phyloP scores from a whole-genome alignment of 1,140 invertebrate genomes.

The Bombus affinis region DNA sequence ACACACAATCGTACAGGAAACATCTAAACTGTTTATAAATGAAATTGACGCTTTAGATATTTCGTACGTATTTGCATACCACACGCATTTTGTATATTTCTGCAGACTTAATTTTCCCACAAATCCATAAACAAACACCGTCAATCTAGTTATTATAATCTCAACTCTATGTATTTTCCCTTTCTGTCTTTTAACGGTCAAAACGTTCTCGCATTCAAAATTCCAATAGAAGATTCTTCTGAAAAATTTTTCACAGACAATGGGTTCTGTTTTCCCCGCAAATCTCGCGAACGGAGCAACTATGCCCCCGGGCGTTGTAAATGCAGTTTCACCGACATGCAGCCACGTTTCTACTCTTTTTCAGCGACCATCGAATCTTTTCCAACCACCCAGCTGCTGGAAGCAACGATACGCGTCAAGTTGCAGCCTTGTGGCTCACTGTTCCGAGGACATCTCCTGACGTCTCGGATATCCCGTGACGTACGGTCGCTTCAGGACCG shows the following conservation, averaged over 20 bases:
- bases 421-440: not conserved
- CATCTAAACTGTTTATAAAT: too few relatives aligned
- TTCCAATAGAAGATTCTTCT: constrained; percentile 9
- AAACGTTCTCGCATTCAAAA: not conserved
- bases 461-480: constrained; percentile 37
- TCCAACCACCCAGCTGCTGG: not conserved
- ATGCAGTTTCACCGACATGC: constrained; percentile 11
- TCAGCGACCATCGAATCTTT: constrained; percentile 19
- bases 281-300: constrained; percentile 21
- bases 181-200: not conserved
- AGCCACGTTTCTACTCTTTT: not conserved
- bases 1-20: too few relatives aligned
- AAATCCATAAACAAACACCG: too few relatives aligned
- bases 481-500: constrained; percentile 35
- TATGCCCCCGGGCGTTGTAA: constrained; percentile 41
- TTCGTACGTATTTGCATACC: too few relatives aligned
- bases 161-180: not conserved
- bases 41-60: too few relatives aligned
- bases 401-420: constrained; percentile 8
- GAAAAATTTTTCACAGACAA: not conserved
- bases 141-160: too few relatives aligned
- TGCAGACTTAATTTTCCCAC: too few relatives aligned
- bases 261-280: not conserved
- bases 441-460: not conserved
- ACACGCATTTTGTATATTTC: too few relatives aligned